Percentiles rank a stretch among this genome's conserved stretches.
phyloP scores from a whole-genome alignment of 2,797 vertebrate species.

The Neosalanx taihuensis region DNA sequence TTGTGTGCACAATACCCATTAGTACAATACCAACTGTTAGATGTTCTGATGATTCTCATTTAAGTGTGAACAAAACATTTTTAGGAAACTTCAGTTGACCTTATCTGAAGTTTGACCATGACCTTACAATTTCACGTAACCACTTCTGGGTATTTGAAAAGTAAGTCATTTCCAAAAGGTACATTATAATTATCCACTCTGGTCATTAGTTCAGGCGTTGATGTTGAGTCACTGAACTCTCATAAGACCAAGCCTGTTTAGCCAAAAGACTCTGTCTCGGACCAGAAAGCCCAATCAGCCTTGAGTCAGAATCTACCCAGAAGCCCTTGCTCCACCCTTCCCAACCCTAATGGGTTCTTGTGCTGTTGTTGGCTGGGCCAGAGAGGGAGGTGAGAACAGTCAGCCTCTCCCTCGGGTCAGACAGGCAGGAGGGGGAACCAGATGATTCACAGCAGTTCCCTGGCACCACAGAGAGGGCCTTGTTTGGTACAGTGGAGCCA shows the following conservation, averaged over 20 bases:
- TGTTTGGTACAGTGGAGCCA: neutral
- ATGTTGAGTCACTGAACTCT: conserved; percentile 48
- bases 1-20: no score
- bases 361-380: conserved; percentile 28
- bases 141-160: neutral
- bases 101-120: neutral
- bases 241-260: conserved; percentile 27
- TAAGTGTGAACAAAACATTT: no score
- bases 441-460: conserved; percentile 49
- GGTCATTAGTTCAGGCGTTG: conserved; percentile 14
- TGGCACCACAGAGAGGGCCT: conserved; percentile 30
- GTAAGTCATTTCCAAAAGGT: neutral
- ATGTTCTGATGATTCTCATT: no score
- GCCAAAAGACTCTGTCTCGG: neutral
- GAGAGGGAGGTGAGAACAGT: conserved; percentile 43
- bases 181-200: conserved; percentile 1
- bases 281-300: conserved; percentile 22
- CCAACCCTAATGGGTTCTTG: conserved; percentile 37
- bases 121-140: neutral
- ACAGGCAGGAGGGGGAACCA: conserved; percentile 28
- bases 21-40: no score
- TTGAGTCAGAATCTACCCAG: conserved; percentile 32
- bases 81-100: neutral
- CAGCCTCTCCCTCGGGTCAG: conserved; percentile 18
- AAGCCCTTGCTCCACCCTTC: conserved; percentile 17